These are phyloP conservation scores for Palythoa caribaeorum DNA, from an alignment of 92 coral and sea anemone species.

Conservation along the genomic window DNA sequence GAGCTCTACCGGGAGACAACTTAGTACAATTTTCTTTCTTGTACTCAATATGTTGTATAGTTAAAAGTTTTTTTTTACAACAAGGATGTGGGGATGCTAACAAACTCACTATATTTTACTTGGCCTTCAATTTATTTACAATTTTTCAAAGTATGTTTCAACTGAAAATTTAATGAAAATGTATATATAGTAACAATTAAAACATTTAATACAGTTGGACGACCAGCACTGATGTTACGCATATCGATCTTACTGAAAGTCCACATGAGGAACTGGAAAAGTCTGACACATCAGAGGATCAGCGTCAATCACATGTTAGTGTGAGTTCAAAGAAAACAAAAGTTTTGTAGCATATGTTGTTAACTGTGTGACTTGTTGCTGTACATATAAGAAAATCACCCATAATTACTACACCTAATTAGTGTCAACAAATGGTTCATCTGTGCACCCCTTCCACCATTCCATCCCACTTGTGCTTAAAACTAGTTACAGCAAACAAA, in stretches of 20 bases:
- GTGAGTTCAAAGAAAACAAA: slow-evolving; percentile 13
- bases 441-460: slow-evolving; percentile 9
- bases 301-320: slow-evolving; percentile 14
- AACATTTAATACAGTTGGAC: neutral
- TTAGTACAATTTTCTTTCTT: slow-evolving; percentile 6
- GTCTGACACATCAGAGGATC: slow-evolving; percentile 16
- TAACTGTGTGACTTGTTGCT: slow-evolving; percentile 11
- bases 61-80: slow-evolving; percentile 10
- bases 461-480: slow-evolving; percentile 15
- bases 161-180: slow-evolving; percentile 4
- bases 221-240: slow-evolving; percentile 16
- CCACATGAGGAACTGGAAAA: slow-evolving; percentile 8
- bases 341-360: slow-evolving; percentile 10
- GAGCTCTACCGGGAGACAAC: slow-evolving; percentile 17
- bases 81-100: slow-evolving; percentile 11
- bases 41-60: neutral
- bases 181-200: slow-evolving; percentile 1
- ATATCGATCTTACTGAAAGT: slow-evolving; percentile 8
- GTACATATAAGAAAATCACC: slow-evolving; percentile 6
- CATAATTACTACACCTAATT: slow-evolving; percentile 12
- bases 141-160: slow-evolving; percentile 11
- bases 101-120: slow-evolving; percentile 5
- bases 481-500: slow-evolving; percentile 10
- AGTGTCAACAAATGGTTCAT: slow-evolving; percentile 10
- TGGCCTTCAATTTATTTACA: slow-evolving; percentile 9